Evolutionary conservation across 2,888 invertebrate species (phyloP), one percentile per base, ranked within the genome.

Genomic region (Drosophila neonasuta): DNA sequence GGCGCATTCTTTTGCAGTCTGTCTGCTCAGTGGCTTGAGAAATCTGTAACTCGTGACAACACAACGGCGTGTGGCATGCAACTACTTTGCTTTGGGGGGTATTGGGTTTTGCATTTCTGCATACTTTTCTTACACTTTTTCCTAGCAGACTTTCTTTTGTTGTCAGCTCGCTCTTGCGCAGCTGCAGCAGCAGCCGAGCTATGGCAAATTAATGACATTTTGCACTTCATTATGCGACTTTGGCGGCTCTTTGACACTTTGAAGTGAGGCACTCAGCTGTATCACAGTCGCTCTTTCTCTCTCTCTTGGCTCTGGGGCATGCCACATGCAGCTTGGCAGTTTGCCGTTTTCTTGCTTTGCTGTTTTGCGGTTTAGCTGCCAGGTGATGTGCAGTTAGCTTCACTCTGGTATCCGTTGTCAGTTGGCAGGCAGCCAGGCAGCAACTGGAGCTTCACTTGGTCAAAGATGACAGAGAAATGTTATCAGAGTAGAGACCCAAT

Each of bases 151-250:
- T 80, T 77, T 82, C 78, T 85, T 86, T 77, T 86, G 78, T 76
- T 80, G 66, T 58, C 67, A 55, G 67, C 56, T 66, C 13, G 63
- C 45, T 74, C 50, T 30, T 20, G 20, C 24, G 6, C 24, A 24
- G 74, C 69, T 74, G 86, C 80, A 80, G 71, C 75, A 74, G 72
- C 66, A 68, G 36, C 39, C 20, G 20, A 32, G 77, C 77, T 66
- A 67, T 70, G 78, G 87, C 86, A 84, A 84, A 84, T 84, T 87
- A 84, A 87, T 84, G 87, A 80, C 84, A 83, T 87, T 87, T 84
- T 84, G 83, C 83, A 84, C 87, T 87, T 84, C 83, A 84, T 84
- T 87, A 87, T 84, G 87, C 83, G 82, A 77, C 80, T 77, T 71
- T 77, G 71, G 82, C 87, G 76, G 83, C 78, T 76, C 75, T 82